A percentile compares a stretch with the other conserved stretches of the same genome.
Evolutionary conservation across 2,797 vertebrate species (phyloP).

Genomic region (Cynopterus sphinx): DNA sequence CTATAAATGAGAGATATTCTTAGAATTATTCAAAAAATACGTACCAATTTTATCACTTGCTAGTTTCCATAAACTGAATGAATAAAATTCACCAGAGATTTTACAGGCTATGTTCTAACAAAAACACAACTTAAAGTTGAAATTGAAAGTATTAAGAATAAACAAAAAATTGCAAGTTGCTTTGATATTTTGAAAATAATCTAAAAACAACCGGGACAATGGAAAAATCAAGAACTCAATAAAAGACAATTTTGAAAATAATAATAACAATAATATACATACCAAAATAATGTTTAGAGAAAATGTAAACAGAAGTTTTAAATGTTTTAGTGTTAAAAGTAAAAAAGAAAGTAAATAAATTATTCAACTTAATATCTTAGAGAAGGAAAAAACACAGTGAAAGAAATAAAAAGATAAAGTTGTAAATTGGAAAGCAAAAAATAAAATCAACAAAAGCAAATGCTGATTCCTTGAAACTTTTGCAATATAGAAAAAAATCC

Average conservation of each 20-base stretch:
- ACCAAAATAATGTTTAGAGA: conserved; percentile 5
- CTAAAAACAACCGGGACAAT: background rate
- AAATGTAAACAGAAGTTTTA: background rate
- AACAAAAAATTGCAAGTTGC: conserved; percentile 20
- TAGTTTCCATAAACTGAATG: conserved; percentile 23
- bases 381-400: background rate
- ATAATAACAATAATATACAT: background rate
- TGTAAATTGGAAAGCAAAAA: background rate
- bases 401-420: conserved; percentile 16
- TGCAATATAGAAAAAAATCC: background rate
- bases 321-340: background rate
- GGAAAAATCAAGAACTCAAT: conserved; percentile 4
- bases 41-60: background rate
- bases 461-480: background rate
- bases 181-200: conserved; percentile 34
- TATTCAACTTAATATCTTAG: conserved; percentile 3
- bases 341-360: background rate
- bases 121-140: conserved; percentile 21
- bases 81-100: background rate
- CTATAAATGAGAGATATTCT: background rate
- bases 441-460: background rate
- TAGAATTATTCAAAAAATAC: background rate
- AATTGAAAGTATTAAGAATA: conserved; percentile 6
- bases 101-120: background rate
- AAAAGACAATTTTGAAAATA: conserved; percentile 14